phyloP scores from a whole-genome alignment of 1,140 invertebrate species.

The Drosophila parvula region DNA sequence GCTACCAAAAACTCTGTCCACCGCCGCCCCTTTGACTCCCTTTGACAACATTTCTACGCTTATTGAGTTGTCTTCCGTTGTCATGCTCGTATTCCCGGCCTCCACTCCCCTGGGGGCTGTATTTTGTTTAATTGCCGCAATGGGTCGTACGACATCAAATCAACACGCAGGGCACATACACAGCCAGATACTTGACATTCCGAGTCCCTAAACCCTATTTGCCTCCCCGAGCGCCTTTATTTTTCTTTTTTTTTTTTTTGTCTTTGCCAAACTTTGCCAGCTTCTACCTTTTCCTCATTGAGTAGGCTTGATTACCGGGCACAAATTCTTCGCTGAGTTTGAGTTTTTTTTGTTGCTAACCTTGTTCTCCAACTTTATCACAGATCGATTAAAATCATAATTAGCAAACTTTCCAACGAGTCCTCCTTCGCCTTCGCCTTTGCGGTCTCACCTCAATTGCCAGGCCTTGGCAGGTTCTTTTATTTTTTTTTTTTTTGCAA shows the following conservation, averaged over 20 bases:
- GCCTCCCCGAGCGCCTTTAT: neutral
- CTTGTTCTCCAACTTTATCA: constrained; percentile 5
- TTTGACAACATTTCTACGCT: neutral
- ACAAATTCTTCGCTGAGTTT: constrained; percentile 27
- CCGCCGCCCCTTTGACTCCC: neutral
- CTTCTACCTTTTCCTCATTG: constrained; percentile 29
- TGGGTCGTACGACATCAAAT: constrained; percentile 55
- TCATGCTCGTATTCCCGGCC: constrained; percentile 17
- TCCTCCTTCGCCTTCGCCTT: neutral
- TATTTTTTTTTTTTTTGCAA: neutral
- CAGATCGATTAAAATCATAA: constrained; percentile 77
- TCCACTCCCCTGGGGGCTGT: constrained; percentile 22
- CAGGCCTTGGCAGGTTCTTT: constrained; percentile 8
- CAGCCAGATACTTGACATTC: neutral
- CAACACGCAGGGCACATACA: constrained; percentile 64
- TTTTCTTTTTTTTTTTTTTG: neutral
- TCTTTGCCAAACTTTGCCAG: constrained; percentile 4
- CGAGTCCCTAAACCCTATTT: neutral
- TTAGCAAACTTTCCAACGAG: constrained; percentile 70
- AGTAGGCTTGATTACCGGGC: constrained; percentile 54
- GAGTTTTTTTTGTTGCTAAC: constrained; percentile 6
- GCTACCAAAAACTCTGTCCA: neutral
- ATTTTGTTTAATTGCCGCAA: constrained; percentile 63
- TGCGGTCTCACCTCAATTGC: constrained; percentile 47
- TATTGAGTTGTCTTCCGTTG: constrained; percentile 20